A percentile compares a stretch with the other conserved stretches of the same genome.
phyloP scores from a whole-genome alignment of 1,140 invertebrate species.

The Drosophila willistoni region DNA sequence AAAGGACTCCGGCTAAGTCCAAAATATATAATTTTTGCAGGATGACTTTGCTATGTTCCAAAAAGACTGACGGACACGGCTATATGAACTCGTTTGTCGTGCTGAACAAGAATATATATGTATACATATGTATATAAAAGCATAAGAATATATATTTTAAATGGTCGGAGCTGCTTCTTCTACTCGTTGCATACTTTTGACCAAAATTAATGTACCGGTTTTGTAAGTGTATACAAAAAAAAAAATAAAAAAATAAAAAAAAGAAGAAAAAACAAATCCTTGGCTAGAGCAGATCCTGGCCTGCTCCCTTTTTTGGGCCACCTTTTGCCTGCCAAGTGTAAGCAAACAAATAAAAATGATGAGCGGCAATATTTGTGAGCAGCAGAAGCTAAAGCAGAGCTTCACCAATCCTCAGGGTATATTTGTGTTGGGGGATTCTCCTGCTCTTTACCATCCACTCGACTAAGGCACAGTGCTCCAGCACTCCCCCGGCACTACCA shows the following conservation, averaged over 20 bases:
- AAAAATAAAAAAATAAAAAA: too few relatives aligned
- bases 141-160: too few relatives aligned
- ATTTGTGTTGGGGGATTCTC: slow-evolving; percentile 39
- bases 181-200: too few relatives aligned
- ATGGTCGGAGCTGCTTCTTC: too few relatives aligned
- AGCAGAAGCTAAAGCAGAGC: slow-evolving; percentile 41
- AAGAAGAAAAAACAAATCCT: slow-evolving; percentile 4
- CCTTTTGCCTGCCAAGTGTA: slow-evolving; percentile 57
- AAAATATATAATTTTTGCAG: too few relatives aligned
- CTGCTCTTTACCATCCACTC: background rate
- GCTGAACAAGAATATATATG: too few relatives aligned
- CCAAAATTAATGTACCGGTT: too few relatives aligned
- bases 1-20: too few relatives aligned
- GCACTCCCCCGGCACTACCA: slow-evolving; percentile 3
- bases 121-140: too few relatives aligned
- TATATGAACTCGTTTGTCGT: background rate
- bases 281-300: background rate
- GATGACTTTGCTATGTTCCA: too few relatives aligned
- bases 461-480: background rate
- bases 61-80: background rate
- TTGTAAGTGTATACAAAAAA: too few relatives aligned
- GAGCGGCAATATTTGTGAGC: slow-evolving; percentile 70
- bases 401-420: slow-evolving; percentile 67
- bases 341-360: slow-evolving; percentile 81
- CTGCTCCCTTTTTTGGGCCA: background rate